Percentiles rank a stretch among this genome's conserved stretches.
Conservation (phyloP, 2,888 invertebrate species). For the Luffia ferchaultella region DNA sequence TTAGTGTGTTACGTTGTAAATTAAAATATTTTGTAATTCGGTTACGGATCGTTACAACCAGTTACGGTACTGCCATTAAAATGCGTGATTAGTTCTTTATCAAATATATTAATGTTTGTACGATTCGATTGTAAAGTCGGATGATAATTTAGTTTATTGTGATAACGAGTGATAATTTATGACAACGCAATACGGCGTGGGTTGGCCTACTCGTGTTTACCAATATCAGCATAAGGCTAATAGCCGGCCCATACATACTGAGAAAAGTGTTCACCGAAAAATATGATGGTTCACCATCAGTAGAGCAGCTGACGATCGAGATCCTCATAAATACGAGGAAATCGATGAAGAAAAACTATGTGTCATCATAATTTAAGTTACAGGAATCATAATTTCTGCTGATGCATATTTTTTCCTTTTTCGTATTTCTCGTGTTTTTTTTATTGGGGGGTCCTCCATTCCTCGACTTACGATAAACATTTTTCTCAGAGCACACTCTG, state of each 20-base stretch:
- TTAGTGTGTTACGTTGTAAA: constrained; percentile 35
- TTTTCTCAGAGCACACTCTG: no score
- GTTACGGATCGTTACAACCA: constrained; percentile 54
- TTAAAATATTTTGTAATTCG: constrained; percentile 30
- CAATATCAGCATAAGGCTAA: constrained; percentile 2
- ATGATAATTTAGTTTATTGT: constrained; percentile 53
- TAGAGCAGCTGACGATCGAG: no score
- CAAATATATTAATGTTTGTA: constrained; percentile 38
- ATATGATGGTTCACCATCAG: no score
- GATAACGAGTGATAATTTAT: constrained; percentile 33
- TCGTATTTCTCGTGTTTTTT: no score
- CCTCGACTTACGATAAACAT: no score
- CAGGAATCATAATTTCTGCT: no score
- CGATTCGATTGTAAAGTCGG: constrained; percentile 34
- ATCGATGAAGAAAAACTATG: no score
- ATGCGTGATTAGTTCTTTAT: constrained; percentile 59
- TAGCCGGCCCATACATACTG: constrained; percentile 10
- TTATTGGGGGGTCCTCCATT: no score
- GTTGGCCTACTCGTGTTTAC: constrained; percentile 11
- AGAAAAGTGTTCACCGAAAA: no score
- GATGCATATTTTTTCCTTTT: no score
- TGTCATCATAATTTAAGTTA: no score
- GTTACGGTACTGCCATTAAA: constrained; percentile 64
- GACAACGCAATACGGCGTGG: constrained; percentile 8
- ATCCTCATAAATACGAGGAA: no score